Percentiles rank a stretch among this genome's conserved stretches.
phyloP scores from a whole-genome alignment of 2,113 vertebrate genomes.

The Rhagologus leucostigma region DNA sequence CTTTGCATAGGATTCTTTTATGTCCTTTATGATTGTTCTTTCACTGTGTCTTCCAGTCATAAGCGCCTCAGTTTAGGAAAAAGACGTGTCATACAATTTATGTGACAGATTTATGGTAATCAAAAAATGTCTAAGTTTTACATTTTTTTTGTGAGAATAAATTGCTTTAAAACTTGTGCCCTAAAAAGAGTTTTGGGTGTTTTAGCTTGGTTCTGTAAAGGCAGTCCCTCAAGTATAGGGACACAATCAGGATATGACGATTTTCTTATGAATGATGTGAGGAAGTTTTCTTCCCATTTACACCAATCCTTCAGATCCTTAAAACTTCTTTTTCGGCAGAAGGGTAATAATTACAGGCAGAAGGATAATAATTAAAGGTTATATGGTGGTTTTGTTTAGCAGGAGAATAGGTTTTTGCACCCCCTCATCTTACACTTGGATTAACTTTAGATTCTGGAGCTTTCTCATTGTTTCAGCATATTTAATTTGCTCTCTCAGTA shows the following conservation, averaged over 20 bases:
- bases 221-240: not conserved
- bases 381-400: not conserved
- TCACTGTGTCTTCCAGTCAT: not conserved
- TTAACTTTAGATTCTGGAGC: not conserved
- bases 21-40: not conserved
- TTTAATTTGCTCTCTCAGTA: not conserved
- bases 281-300: not conserved
- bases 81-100: rapidly evolving
- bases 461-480: not conserved
- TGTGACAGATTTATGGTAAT: not conserved
- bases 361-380: not conserved
- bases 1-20: not conserved
- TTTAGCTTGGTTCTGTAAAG: not conserved
- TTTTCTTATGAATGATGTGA: not conserved
- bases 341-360: not conserved
- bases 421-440: not conserved
- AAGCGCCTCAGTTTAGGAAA: not conserved
- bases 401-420: not conserved
- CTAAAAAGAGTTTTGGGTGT: not conserved
- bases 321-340: not conserved
- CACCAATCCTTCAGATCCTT: not conserved
- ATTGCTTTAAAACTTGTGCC: not conserved
- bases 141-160: not conserved
- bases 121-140: no score
- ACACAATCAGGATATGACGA: not conserved